These are phyloP conservation scores for Hapalemur alaotrensis DNA, from an alignment of 2,797 vertebrate genomes.

Conservation along the genomic window DNA sequence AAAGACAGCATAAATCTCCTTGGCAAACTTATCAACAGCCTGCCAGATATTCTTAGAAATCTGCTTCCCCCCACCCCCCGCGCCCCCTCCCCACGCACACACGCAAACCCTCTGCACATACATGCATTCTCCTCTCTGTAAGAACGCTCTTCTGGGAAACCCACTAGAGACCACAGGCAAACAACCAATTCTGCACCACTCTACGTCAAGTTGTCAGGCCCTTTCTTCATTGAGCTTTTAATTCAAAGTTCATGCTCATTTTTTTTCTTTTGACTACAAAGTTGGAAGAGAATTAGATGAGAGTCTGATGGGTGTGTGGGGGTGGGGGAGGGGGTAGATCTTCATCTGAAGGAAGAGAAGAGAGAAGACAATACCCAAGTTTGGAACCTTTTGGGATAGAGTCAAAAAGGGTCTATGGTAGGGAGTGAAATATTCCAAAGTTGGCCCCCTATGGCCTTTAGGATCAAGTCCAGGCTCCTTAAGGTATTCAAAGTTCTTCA, in stretches of 20 bases:
- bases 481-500: background rate
- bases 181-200: background rate
- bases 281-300: background rate
- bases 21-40: slow-evolving; percentile 75
- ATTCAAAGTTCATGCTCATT: background rate
- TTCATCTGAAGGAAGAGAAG: background rate
- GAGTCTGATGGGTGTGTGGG: background rate
- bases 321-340: background rate
- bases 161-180: slow-evolving; percentile 70
- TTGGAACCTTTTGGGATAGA: background rate
- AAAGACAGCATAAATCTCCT: slow-evolving; percentile 76
- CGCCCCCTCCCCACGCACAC: background rate
- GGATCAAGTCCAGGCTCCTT: background rate
- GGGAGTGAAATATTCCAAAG: background rate
- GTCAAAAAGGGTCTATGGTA: background rate
- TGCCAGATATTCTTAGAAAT: slow-evolving; percentile 82
- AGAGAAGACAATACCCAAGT: background rate
- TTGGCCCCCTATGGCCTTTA: background rate
- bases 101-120: background rate
- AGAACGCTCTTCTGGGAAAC: slow-evolving; percentile 71
- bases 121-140: background rate
- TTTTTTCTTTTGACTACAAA: background rate
- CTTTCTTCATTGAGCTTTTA: background rate
- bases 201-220: background rate
- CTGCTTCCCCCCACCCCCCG: slow-evolving; percentile 63